These are phyloP conservation scores for Bufotes viridis DNA, from an alignment of 2,797 vertebrate genomes.

Conservation along the genomic window DNA sequence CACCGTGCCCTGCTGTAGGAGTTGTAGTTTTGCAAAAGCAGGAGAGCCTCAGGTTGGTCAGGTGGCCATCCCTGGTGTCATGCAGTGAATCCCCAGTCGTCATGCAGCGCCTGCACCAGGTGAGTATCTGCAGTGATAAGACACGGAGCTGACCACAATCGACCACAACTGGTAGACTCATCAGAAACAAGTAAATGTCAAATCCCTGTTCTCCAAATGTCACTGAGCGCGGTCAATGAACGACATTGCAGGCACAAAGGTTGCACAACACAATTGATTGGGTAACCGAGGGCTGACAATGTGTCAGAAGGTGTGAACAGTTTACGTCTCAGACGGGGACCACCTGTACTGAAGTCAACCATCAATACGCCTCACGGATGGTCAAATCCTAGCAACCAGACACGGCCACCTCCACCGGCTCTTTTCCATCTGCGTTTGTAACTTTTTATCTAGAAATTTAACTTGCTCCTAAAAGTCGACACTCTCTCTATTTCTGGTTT, in stretches of 20 bases:
- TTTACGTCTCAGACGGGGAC: neutral
- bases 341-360: neutral
- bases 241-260: neutral
- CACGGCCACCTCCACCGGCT: neutral
- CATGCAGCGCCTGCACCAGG: neutral
- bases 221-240: conserved; percentile 22
- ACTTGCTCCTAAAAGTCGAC: neutral
- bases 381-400: neutral
- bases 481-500: neutral
- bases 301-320: neutral
- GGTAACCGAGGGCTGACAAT: neutral
- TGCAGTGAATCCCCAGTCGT: neutral
- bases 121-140: conserved; percentile 7
- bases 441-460: neutral
- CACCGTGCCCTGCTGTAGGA: too few relatives aligned
- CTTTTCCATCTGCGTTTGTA: neutral
- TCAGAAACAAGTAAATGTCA: neutral
- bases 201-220: neutral
- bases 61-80: too few relatives aligned
- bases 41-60: neutral
- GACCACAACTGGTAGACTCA: neutral
- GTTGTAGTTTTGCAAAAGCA: neutral
- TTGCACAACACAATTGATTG: neutral
- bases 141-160: neutral
- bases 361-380: neutral